Evolutionary conservation across 2,888 invertebrate genomes (phyloP).

Genomic region (Sicus ferrugineus): DNA sequence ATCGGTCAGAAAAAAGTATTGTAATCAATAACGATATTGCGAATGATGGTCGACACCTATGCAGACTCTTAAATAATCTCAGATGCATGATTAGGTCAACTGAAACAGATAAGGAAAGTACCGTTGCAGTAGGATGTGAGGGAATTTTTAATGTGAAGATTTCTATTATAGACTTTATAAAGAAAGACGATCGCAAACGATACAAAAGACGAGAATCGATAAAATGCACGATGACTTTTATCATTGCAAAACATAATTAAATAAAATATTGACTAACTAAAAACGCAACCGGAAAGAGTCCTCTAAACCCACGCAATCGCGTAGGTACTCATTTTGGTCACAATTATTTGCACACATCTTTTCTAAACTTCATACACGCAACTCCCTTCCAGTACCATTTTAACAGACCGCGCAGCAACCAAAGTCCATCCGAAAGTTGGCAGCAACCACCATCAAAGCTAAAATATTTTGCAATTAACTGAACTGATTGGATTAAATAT

Average conservation of each 20-base stretch:
- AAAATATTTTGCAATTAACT: slow-evolving; percentile 53
- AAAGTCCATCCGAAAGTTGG: neutral
- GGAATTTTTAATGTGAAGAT: too few relatives aligned
- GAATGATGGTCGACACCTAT: neutral
- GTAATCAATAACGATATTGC: slow-evolving; percentile 15
- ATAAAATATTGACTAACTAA: slow-evolving; percentile 5
- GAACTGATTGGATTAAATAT: slow-evolving; percentile 54
- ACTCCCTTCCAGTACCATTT: neutral
- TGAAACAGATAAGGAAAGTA: slow-evolving; percentile 31
- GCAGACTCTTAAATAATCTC: neutral
- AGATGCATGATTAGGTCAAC: neutral
- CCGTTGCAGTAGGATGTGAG: slow-evolving; percentile 4
- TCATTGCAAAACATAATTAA: too few relatives aligned
- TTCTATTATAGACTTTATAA: too few relatives aligned
- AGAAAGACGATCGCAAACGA: neutral
- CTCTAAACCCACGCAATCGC: neutral
- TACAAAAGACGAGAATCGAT: neutral
- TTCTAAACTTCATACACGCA: slow-evolving; percentile 16
- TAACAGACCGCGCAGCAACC: neutral
- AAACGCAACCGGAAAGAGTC: neutral
- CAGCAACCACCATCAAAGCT: slow-evolving; percentile 15
- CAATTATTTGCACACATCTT: slow-evolving; percentile 20
- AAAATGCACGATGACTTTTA: neutral
- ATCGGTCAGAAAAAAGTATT: slow-evolving; percentile 11
- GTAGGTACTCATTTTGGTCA: neutral